Percentiles rank a stretch among this genome's conserved stretches.
Evolutionary conservation across 2,797 vertebrate species (phyloP).

Genomic region (Poeciliopsis turneri): DNA sequence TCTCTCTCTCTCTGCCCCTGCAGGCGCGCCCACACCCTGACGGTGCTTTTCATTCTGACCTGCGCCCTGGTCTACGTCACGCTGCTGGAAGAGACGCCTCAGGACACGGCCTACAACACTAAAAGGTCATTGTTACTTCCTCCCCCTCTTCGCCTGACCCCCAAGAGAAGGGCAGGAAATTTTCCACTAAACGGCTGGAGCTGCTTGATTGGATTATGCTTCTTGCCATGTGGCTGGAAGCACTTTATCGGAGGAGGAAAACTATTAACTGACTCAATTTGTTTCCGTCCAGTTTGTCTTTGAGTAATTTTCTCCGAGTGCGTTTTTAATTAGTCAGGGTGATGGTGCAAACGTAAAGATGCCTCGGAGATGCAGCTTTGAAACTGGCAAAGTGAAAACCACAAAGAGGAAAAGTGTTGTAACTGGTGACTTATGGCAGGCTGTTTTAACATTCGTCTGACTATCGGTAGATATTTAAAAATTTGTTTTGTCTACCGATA

Average conservation of each 20-base stretch:
- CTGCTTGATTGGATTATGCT: background rate
- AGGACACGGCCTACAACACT: constrained; percentile 95
- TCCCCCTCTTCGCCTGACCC: background rate
- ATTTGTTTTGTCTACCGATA: no score
- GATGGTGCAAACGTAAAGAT: background rate
- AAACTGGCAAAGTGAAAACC: background rate
- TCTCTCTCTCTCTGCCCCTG: constrained; percentile 34
- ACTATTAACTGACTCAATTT: background rate
- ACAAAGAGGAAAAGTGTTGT: background rate
- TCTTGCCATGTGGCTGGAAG: background rate
- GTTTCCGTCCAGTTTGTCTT: background rate
- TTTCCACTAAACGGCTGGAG: background rate
- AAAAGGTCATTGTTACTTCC: constrained; percentile 86
- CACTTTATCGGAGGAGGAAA: constrained; percentile 3
- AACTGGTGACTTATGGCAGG: background rate
- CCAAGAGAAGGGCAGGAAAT: background rate
- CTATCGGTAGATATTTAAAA: no score
- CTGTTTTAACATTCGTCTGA: no score
- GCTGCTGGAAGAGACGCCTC: constrained; percentile 95
- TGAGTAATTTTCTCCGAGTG: background rate
- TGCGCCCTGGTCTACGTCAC: constrained; percentile 95
- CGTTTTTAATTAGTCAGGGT: background rate
- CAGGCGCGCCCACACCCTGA: constrained; percentile 96
- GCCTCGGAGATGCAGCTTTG: background rate
- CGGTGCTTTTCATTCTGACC: constrained; percentile 95